A percentile compares a stretch with the other conserved stretches of the same genome.
phyloP scores from a whole-genome alignment of 1,140 invertebrate species.

The Homalodisca vitripennis region DNA sequence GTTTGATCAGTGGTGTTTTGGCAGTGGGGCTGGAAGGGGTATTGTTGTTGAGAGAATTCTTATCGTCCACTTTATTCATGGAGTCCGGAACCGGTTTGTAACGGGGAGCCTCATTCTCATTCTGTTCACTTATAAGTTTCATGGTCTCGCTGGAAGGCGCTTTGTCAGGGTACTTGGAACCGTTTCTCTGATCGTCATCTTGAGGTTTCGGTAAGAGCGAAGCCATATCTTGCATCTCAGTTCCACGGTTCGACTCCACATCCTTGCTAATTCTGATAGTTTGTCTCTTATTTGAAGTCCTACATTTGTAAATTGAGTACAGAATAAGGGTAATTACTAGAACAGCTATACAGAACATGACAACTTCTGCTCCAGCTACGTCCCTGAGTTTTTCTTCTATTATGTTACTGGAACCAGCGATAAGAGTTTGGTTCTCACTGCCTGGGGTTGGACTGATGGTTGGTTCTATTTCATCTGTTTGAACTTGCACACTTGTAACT shows the following conservation, averaged over 20 bases:
- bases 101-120: slow-evolving; percentile 5
- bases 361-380: slow-evolving; percentile 23
- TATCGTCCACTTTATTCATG: slow-evolving; percentile 7
- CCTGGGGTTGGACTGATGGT: neutral
- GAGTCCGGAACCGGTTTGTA: neutral
- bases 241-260: slow-evolving; percentile 33
- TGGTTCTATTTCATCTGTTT: neutral
- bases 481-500: neutral
- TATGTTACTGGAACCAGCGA: too few relatives aligned
- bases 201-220: slow-evolving; percentile 37
- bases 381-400: neutral
- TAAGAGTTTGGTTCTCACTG: too few relatives aligned
- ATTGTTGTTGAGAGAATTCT: slow-evolving; percentile 25
- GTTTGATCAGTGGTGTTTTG: slow-evolving; percentile 3
- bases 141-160: slow-evolving; percentile 30
- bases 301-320: slow-evolving; percentile 16
- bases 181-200: slow-evolving; percentile 35
- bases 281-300: slow-evolving; percentile 11
- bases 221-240: slow-evolving; percentile 41
- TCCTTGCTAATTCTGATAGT: slow-evolving; percentile 31
- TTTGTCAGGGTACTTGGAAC: slow-evolving; percentile 31
- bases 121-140: slow-evolving; percentile 27
- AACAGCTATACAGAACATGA: slow-evolving; percentile 28
- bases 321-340: slow-evolving; percentile 29
- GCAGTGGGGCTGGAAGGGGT: neutral